Evolutionary conservation across 2,797 vertebrate species (phyloP), one percentile per base, ranked within the genome.

Genomic region (Karalla daura): DNA sequence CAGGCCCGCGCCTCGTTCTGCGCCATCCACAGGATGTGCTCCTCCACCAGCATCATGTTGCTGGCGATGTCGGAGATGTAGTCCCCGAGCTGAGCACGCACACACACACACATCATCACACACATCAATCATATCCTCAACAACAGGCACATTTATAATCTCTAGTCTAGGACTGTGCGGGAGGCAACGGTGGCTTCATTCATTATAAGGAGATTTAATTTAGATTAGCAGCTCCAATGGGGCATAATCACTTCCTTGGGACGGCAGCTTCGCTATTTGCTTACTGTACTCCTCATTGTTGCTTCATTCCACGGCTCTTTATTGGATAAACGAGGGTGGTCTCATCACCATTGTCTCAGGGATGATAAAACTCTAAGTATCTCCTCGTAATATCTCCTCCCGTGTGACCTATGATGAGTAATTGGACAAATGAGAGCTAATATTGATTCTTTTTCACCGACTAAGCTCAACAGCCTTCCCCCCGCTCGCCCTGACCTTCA

Each of bases 11-110:
- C 94, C 80, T 97, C 94, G 5, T 93, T 96, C 77, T 97, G 96
- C 9, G 96, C 95, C 95, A 96, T 95, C 96, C 96, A 97, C 81
- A 98, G 74, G 23, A 96, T 85, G 0, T 96, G 96, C 53, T 97
- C 96, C 85, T 96, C 95, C 17, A 94, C 95, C 20, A 93, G 86
- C 96, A 98, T 98, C 84, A 96, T 92, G 86, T 96, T 95, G 63
- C 96, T 98, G 77, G 95, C 95, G 49, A 96, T 94, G 84, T 95
- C 95, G 13, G 93, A 91, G 35, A 97, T 91, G 27, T 92, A 92
- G 81, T 93, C 93, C n/a, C 92, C 92, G 51, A 96, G 78, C 95
- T 96, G 89, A 9, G 10, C 28, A 30, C 28, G 28, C 37, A 41
- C 25, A 54, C 17, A 44, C 36, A 44, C 28, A 54, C 20, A 40